These are phyloP conservation scores for Holocentrus rufus DNA, from an alignment of 2,797 vertebrate genomes.

Conservation along the genomic window DNA sequence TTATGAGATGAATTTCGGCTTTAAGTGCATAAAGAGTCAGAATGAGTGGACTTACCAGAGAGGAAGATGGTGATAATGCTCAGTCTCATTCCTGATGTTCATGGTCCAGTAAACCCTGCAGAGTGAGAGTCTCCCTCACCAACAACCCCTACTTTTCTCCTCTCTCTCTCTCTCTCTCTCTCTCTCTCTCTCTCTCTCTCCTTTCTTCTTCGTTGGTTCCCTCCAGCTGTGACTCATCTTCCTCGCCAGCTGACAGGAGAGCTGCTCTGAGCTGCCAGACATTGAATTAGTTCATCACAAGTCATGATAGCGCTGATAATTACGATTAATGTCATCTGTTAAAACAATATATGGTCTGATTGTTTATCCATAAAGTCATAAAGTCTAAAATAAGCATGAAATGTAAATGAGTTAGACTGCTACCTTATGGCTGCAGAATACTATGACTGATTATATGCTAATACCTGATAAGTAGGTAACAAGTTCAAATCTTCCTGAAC, in stretches of 20 bases:
- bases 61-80: neutral
- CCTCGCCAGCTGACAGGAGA: slow-evolving; percentile 27
- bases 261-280: neutral
- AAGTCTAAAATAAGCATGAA: too few relatives aligned
- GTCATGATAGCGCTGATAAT: neutral
- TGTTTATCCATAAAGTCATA: too few relatives aligned
- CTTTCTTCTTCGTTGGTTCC: slow-evolving; percentile 17
- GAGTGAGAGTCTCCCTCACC: slow-evolving; percentile 38
- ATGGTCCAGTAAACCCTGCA: slow-evolving; percentile 44
- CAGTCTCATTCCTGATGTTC: slow-evolving; percentile 34
- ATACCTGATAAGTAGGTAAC: rapidly evolving
- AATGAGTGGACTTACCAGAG: slow-evolving; percentile 56
- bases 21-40: neutral
- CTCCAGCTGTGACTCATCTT: slow-evolving; percentile 70
- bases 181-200: neutral
- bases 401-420: too few relatives aligned
- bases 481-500: neutral
- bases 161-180: neutral
- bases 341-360: neutral
- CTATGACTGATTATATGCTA: neutral
- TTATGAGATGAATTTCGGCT: too few relatives aligned
- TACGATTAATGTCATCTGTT: neutral
- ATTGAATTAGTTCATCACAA: neutral
- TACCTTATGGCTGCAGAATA: too few relatives aligned
- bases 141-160: slow-evolving; percentile 12